Base-by-base conservation (phyloP, 2,888 invertebrate genomes). In the Sesia apiformis region DNA sequence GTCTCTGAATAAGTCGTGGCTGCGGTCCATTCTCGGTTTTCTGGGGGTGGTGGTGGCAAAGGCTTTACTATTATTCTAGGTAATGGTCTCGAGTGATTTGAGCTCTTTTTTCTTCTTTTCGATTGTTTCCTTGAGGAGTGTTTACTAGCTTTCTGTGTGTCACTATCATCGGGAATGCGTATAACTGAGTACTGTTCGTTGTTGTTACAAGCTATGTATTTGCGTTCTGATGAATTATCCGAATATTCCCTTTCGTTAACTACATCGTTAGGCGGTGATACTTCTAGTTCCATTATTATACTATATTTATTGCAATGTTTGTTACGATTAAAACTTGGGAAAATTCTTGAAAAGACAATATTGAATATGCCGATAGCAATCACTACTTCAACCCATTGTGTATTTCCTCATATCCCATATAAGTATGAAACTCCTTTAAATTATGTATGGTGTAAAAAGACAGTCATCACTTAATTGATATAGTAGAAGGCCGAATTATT, bases 21-120 rank as follows among this genome's bases (percentile, higher is more conserved):
- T 57, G 87, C 84, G 52, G 81, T 85, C 86, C 90, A 88, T 74
- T 88, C 89, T 56, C 87, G 76, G 49, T 70, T 84, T 60, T 90
- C 88, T 40, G 88, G 81, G 3, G 89, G 87, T 40, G 92, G 91
- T 42, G 94, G 93, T 62, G 94, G 93, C 73, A 95, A 85, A 5
- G 95, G 94, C 79, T 96, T 96, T 49, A 96, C 95, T 72, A 95
- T 94, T 64, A 96, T 95, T 69, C 95, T 91, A 58, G 96, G 95
- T 69, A 94, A 81, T 66, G 92, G 87, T 69, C 92, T 84, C 65
- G 90, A 78, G 84, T 93, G 81, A 90, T 91, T 82, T 81, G 93
- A 95, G 83, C 95, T 96, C 87, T 96, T 96, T 74, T 94, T 92
- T 69, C 95, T 90, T 63, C 95, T 88, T 74, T 94, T 95, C 40